Base-by-base conservation (phyloP, 1,140 invertebrate genomes). In the Scaptomyza hsui region DNA sequence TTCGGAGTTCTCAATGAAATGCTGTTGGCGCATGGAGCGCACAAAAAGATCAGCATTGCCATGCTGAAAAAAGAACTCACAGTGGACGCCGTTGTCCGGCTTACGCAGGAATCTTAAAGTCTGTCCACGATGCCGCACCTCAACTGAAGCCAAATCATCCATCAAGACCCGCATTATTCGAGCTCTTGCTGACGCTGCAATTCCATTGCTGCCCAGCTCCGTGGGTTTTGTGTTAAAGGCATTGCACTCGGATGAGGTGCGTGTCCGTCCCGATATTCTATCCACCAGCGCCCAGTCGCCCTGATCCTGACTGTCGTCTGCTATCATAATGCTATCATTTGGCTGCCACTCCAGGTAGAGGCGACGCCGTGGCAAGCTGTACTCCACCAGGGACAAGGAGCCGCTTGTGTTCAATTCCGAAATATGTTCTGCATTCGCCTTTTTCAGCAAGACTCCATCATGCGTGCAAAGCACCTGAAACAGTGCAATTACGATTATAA, bases 21-120 rank as follows among this genome's bases (percentile, higher is more conserved):
- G 90, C 21, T 72, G 65, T 16, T 89, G 74, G 75, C 94, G 94
- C 13, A 96, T 91, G 39, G 93, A 92, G 21, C 93, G 93, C 6
- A 97, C 92, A 85, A 98, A 95, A 63, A 94, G 94, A 80, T 96
- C 95, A 5, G 96, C 96, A 73, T 97, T 97, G 7, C 95, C 96
- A 78, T 96, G 94, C 89, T 97, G 96, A 92, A 98, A 98, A 78
- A 97, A 95, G 80, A 97, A 95, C 12, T 95, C 95, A 67, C 95
- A 95, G 72, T 96, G 95, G 62, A 94, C 94, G 0, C 95, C 94
- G 9, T 95, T 95, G 83, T 96, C 95, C 3, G 53, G 56, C 78
- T 95, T 94, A 7, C 94, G 94, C 63, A 94, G 94, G 69, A 96
- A 94, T 47, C 94, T 94, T 64, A 97, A 92, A 51, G 95, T 94